phyloP scores from a whole-genome alignment of 1,140 invertebrate genomes.

The Kradibia gibbosae region DNA sequence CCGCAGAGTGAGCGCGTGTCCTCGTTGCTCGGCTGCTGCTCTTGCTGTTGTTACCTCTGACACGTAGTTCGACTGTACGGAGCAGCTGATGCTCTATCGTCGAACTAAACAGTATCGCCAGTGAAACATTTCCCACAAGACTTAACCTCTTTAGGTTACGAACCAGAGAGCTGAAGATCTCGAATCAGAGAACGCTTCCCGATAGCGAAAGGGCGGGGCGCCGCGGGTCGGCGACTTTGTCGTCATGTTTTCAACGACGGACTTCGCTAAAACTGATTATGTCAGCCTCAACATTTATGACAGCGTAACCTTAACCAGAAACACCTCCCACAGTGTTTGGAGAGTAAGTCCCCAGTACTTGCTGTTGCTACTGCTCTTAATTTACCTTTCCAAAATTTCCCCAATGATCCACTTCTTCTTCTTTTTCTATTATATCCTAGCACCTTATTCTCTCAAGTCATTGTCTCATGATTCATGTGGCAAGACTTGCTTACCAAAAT shows the following conservation, averaged over 20 bases:
- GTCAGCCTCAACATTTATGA: constrained; percentile 70
- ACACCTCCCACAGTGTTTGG: constrained; percentile 69
- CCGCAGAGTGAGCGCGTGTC: not conserved
- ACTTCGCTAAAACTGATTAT: constrained; percentile 64
- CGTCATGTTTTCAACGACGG: constrained; percentile 63
- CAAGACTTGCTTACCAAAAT: not conserved
- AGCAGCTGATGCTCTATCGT: not conserved
- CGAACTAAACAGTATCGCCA: too few species aligned
- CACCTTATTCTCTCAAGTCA: too few species aligned
- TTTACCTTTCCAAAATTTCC: not conserved
- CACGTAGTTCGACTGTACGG: not conserved
- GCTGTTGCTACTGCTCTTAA: not conserved
- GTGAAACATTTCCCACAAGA: too few species aligned
- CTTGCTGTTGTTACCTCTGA: not conserved
- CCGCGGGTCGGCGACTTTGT: not conserved
- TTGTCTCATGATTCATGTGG: too few species aligned
- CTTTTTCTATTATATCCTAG: too few species aligned
- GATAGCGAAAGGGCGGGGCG: not conserved
- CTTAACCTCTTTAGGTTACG: too few species aligned
- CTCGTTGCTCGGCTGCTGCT: not conserved
- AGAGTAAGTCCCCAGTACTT: constrained; percentile 69
- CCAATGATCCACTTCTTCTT: not conserved
- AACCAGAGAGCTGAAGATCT: too few species aligned
- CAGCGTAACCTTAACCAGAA: constrained; percentile 57
- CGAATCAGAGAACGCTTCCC: too few species aligned